Base-by-base conservation (phyloP, 1,140 invertebrate genomes). In the Galendromus occidentalis region DNA sequence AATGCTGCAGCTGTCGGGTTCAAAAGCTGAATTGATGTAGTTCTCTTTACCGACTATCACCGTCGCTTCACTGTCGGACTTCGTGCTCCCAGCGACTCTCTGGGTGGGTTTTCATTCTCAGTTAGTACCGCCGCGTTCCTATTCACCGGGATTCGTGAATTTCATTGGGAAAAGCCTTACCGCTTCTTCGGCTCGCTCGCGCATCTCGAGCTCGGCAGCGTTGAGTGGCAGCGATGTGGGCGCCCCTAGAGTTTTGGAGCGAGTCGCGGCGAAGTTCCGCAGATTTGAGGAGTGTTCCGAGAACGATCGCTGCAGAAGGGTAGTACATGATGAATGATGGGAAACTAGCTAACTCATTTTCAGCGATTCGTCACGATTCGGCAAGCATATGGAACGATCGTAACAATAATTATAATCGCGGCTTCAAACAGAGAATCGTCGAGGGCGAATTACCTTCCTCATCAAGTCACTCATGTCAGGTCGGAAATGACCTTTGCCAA, bases 271-370 rank as follows among this genome's bases (percentile, higher is more conserved):
- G 20, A 59, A 14, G 22, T 59, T 17, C n/a, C 51, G 51, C 14
- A 25, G 14, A 59, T 33, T 59, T 2, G 51, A 29, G 51, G 51
- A 59, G 22, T 59, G 51, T 22, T 59, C 51, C 6, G 51, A 59
- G 33, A 59, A 59, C 51, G 51, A 59, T 5, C 51, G 51, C 51
- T 59, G 51, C 25, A 59, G 33, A n/a, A n/a, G n/a, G n/a, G n/a
- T n/a, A n/a, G n/a, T n/a, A n/a, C n/a, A n/a, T n/a, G n/a, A n/a
- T n/a, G n/a, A n/a, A n/a, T n/a, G n/a, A n/a, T n/a, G n/a, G n/a
- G n/a, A n/a, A n/a, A n/a, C n/a, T n/a, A n/a, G n/a, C n/a, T n/a
- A n/a, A n/a, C n/a, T n/a, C n/a, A n/a, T n/a, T n/a, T n/a, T n/a
- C n/a, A n/a, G n/a, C n/a, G n/a, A n/a, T n/a, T n/a, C n/a, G n/a